Conservation (phyloP, 2,888 invertebrate genomes). For the Eulithis testata region DNA sequence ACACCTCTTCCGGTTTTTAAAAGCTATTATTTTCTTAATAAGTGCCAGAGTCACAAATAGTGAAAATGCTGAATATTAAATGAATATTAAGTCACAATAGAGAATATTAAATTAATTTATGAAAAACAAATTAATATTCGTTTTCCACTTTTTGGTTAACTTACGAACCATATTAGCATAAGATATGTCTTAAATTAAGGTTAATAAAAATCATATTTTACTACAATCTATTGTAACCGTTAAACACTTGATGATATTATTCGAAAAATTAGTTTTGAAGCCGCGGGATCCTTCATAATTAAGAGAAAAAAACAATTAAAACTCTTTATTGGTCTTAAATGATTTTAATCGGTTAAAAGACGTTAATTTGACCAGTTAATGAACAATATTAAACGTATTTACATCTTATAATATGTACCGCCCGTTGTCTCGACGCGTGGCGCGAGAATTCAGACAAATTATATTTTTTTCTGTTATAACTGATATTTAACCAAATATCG, state of each 20-base stretch:
- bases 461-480: slow-evolving; percentile 31
- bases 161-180: not conserved
- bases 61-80: too few relatives aligned
- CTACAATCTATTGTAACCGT: slow-evolving; percentile 8
- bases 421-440: slow-evolving; percentile 49
- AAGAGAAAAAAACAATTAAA: slow-evolving; percentile 40
- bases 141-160: too few relatives aligned
- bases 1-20: slow-evolving; percentile 58
- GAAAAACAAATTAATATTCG: too few relatives aligned
- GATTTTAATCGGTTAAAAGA: slow-evolving; percentile 39
- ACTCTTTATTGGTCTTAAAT: slow-evolving; percentile 38
- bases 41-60: slow-evolving; percentile 19
- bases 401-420: slow-evolving; percentile 41
- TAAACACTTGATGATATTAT: slow-evolving; percentile 28
- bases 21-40: slow-evolving; percentile 55
- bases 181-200: slow-evolving; percentile 1
- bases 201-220: slow-evolving; percentile 12
- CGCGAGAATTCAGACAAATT: slow-evolving; percentile 69
- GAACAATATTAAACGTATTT: slow-evolving; percentile 34
- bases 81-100: too few relatives aligned
- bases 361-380: slow-evolving; percentile 36
- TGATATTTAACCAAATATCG: not conserved
- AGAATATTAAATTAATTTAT: too few relatives aligned
- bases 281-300: slow-evolving; percentile 32
- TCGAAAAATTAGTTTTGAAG: slow-evolving; percentile 31